phyloP scores from a whole-genome alignment of 2,113 vertebrate genomes.

The Micronisus gabar region DNA sequence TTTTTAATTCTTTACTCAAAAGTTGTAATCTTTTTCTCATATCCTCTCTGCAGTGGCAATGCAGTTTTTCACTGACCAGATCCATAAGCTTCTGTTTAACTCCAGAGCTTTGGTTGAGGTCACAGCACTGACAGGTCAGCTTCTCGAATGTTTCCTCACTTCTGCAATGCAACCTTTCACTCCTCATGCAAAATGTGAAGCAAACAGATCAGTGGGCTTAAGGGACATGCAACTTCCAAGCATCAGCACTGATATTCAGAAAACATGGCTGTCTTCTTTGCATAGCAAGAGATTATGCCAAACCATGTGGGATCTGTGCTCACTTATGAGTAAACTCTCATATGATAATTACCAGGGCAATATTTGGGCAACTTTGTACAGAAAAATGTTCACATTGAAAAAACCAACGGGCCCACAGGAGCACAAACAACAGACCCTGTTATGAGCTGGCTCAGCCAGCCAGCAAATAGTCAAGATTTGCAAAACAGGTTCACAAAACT shows the following conservation, averaged over 20 bases:
- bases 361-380: not conserved
- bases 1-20: not conserved
- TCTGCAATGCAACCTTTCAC: not conserved
- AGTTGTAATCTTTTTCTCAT: not conserved
- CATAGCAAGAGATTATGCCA: not conserved
- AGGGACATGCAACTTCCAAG: not conserved
- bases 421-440: not conserved
- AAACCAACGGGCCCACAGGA: not conserved
- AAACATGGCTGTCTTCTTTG: not conserved
- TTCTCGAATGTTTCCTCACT: not conserved
- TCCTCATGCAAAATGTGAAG: not conserved
- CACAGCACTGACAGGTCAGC: not conserved
- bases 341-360: not conserved
- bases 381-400: not conserved
- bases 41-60: not conserved
- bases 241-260: not conserved
- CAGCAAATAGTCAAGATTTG: not conserved
- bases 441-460: not conserved
- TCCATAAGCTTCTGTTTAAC: not conserved
- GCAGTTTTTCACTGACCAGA: not conserved
- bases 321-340: not conserved
- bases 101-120: not conserved
- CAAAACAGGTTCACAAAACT: not conserved
- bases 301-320: not conserved
- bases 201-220: not conserved